Conservation (phyloP, 1,140 invertebrate species). For the Drosophila hydei region DNA sequence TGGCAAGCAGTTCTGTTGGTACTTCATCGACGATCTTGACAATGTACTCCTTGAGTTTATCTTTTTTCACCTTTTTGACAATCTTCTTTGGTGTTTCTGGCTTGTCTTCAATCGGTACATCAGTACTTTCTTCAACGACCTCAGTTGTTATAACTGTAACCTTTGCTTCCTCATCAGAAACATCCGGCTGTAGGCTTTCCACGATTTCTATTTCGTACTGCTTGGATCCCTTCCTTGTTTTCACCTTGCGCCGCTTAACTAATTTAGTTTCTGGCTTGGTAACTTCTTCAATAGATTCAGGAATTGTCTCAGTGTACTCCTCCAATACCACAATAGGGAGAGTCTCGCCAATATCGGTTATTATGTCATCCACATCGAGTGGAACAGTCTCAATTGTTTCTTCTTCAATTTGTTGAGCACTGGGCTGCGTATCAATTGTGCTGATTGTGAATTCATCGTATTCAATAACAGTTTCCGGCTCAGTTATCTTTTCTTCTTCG, state of each 20-base stretch:
- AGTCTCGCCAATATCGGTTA: slow-evolving; percentile 42
- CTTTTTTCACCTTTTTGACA: slow-evolving; percentile 68
- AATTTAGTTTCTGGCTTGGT: slow-evolving; percentile 27
- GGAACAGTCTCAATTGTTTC: slow-evolving; percentile 1
- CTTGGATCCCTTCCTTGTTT: slow-evolving; percentile 78
- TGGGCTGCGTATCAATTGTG: slow-evolving; percentile 42
- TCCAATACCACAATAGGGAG: slow-evolving; percentile 47
- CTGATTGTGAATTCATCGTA: slow-evolving; percentile 56
- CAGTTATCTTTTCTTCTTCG: slow-evolving; percentile 3
- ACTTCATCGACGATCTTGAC: slow-evolving; percentile 65
- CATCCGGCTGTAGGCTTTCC: slow-evolving; percentile 57
- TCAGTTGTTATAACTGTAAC: slow-evolving; percentile 80
- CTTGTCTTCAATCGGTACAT: slow-evolving; percentile 34
- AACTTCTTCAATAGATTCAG: slow-evolving; percentile 11
- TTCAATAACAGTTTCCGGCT: slow-evolving; percentile 22
- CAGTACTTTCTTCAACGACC: slow-evolving; percentile 47
- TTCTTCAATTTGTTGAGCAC: slow-evolving; percentile 1
- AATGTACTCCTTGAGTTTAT: slow-evolving; percentile 72
- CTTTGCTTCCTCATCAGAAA: slow-evolving; percentile 57
- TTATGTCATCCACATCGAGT: slow-evolving; percentile 46
- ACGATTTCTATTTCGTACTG: slow-evolving; percentile 84
- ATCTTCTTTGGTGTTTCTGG: slow-evolving; percentile 66
- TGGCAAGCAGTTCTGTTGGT: slow-evolving; percentile 55
- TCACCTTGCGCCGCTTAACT: slow-evolving; percentile 83
- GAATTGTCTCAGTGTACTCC: slow-evolving; percentile 30